Base-by-base conservation (phyloP, 1,140 invertebrate genomes). In the Tetramorium alpestre region DNA sequence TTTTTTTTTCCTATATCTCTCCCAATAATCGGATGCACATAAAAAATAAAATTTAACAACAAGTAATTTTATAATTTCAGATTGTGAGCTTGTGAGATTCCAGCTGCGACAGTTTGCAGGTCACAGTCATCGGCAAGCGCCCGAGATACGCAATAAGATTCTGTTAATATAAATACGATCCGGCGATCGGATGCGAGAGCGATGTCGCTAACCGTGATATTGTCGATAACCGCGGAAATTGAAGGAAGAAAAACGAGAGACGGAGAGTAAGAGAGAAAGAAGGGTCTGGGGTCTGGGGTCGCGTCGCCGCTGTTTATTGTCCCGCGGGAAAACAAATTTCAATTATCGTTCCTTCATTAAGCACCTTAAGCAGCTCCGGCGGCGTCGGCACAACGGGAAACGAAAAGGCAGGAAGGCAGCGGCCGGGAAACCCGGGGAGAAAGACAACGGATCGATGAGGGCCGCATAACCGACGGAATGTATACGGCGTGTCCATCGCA, bases 391-490 rank as follows among this genome's bases (percentile, higher is more conserved):
- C n/a, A 13, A 13, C 11, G 47, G 10, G 41, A 25, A 80, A 69
- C 28, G 47, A 72, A 54, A 51, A 77, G 38, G 33, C 8, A 18
- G 44, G 54, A 82, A 87, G 67, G 67, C 16, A 67, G 13, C 4
- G 25, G 13, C 11, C 41, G 22, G 44, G 16, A 1, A 7, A 33
- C 22, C 56, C 75, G 65, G 54, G n/a, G 51, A 58, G 54, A 82
- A 58, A 82, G 67, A 82, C 67, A 49, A 38, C 28, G 75, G 75
- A 88, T 89, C 88, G 87, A 89, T 89, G 85, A 81, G 49, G n/a
- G 56, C 72, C 38, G 64, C 38, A 44, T 47, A 62, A 76, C 62
- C 65, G 67, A 25, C 47, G 38, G 56, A 33, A 67, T 54, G 81
- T 64, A 10, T 22, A 73, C 33, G 41, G 56, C 51, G 28, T 58